These are phyloP conservation scores for Cactoblastis cactorum DNA, from an alignment of 2,888 invertebrate species.

Conservation along the genomic window DNA sequence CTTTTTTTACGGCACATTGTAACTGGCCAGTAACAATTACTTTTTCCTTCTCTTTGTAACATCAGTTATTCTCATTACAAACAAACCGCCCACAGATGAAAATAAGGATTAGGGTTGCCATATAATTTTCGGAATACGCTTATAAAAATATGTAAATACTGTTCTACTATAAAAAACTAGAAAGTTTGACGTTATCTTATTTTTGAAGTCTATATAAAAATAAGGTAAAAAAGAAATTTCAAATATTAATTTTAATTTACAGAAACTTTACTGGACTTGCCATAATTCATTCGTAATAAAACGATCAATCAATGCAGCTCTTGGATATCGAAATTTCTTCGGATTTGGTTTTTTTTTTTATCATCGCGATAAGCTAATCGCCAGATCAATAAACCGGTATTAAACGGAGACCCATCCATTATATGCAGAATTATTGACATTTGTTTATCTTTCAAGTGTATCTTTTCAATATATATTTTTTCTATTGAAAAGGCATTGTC, in stretches of 20 bases:
- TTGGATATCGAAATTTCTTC: neutral
- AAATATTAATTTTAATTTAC: neutral
- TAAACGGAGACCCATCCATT: conserved; percentile 7
- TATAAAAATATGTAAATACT: too few relatives aligned
- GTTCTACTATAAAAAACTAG: too few relatives aligned
- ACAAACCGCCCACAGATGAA: conserved; percentile 4
- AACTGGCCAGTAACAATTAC: conserved; percentile 6
- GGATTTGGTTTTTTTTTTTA: neutral
- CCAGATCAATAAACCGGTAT: conserved; percentile 6
- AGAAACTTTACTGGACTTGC: neutral
- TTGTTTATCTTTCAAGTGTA: neutral
- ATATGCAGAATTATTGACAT: neutral
- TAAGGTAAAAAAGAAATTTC: neutral
- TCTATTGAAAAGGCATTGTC: too few relatives aligned
- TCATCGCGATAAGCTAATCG: conserved; percentile 5
- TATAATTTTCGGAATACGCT: neutral
- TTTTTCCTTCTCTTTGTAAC: neutral
- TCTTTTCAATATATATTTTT: neutral
- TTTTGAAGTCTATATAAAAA: too few relatives aligned
- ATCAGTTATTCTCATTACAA: conserved; percentile 8
- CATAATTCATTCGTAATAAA: neutral
- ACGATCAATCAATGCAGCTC: conserved; percentile 2
- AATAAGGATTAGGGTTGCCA: neutral
- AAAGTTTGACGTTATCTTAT: too few relatives aligned
- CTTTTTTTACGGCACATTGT: conserved; percentile 1